Percentiles rank a stretch among this genome's conserved stretches.
These are phyloP conservation scores for Andrena fulva DNA, from an alignment of 2,888 invertebrate species.

Conservation along the genomic window DNA sequence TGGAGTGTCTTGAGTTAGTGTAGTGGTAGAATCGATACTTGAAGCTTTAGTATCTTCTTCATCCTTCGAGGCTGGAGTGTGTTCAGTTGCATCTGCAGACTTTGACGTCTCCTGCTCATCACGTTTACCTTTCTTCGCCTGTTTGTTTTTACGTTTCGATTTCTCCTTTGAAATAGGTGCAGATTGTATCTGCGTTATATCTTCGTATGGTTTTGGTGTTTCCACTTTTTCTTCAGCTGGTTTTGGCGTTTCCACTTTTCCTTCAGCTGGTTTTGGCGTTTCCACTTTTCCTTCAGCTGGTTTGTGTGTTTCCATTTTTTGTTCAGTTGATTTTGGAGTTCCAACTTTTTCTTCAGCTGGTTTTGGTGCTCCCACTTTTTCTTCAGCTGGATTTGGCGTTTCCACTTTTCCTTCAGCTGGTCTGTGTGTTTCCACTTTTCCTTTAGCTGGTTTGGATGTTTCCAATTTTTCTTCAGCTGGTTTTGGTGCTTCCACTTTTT, in stretches of 20 bases:
- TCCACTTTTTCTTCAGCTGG: not conserved
- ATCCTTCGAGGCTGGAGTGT: not conserved
- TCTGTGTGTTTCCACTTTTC: no score
- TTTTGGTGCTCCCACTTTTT: not conserved
- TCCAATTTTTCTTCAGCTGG: no score
- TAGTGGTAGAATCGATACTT: not conserved
- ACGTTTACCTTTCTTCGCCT: conserved; percentile 25
- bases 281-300: conserved; percentile 8
- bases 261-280: not conserved
- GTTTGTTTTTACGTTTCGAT: conserved; percentile 35
- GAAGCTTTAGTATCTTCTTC: not conserved
- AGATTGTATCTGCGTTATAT: conserved; percentile 2
- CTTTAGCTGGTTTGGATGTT: no score
- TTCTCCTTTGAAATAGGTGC: conserved; percentile 23
- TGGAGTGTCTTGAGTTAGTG: not conserved
- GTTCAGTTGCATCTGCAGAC: not conserved
- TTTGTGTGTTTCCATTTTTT: not conserved
- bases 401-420: not conserved
- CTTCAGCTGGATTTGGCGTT: not conserved
- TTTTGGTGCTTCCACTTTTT: not conserved
- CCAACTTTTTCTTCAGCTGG: not conserved
- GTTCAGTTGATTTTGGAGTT: not conserved
- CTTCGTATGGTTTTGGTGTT: not conserved
- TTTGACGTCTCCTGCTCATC: conserved; percentile 5
- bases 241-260: conserved; percentile 4